Conservation (phyloP, 2,113 vertebrate species). For the Labeo rohita region DNA sequence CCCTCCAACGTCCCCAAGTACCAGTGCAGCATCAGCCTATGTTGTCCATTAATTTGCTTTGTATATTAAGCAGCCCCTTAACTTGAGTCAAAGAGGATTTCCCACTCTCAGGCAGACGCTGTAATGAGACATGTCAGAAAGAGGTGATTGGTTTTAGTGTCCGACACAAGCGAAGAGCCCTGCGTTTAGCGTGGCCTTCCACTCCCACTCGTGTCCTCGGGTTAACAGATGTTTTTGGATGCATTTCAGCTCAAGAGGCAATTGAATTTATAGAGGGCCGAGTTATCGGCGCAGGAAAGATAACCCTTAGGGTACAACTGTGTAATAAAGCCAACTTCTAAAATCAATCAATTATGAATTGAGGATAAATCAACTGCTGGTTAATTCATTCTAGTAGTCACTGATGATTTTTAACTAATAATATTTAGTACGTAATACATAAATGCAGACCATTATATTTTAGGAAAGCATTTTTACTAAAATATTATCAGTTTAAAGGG, state of each 20-base stretch:
- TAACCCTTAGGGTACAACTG: neutral
- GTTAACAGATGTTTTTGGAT: conserved; percentile 49
- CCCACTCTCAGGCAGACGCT: conserved; percentile 62
- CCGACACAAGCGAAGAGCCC: conserved; percentile 37
- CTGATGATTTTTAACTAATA: neutral
- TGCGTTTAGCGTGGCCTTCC: conserved; percentile 38
- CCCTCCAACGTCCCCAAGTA: conserved; percentile 57
- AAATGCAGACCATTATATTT: too few relatives aligned
- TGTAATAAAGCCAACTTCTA: neutral
- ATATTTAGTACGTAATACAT: neutral
- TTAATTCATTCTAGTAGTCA: neutral
- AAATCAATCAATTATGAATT: neutral
- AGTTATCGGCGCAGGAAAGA: neutral
- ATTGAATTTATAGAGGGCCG: conserved; percentile 29
- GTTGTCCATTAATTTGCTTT: conserved; percentile 75
- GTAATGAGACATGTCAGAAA: conserved; percentile 55
- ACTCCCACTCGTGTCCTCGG: conserved; percentile 38
- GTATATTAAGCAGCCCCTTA: conserved; percentile 77
- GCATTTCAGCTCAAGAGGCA: conserved; percentile 50
- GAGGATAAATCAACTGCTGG: neutral
- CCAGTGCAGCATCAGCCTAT: conserved; percentile 69
- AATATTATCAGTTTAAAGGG: neutral
- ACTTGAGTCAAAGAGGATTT: conserved; percentile 73
- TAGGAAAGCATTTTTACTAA: neutral
- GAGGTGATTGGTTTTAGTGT: conserved; percentile 51